Evolutionary conservation across 2,797 vertebrate genomes (phyloP).

Genomic region (Squalus acanthias): DNA sequence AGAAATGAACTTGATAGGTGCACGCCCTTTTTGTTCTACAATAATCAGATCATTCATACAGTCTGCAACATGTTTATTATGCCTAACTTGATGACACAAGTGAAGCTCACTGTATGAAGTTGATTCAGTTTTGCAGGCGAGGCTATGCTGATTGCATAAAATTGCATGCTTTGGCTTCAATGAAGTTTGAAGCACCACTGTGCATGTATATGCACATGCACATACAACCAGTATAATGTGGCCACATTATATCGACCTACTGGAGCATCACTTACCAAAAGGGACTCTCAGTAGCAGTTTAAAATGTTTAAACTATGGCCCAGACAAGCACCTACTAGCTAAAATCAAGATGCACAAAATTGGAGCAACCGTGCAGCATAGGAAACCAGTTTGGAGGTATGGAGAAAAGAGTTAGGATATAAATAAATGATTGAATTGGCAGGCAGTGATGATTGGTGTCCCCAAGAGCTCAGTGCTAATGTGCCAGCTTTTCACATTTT

Average conservation of each 20-base stretch:
- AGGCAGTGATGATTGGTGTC: not conserved
- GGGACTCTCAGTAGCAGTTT: not conserved
- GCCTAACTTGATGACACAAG: not conserved
- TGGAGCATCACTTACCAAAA: not conserved
- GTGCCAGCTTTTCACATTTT: not conserved
- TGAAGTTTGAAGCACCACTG: not conserved
- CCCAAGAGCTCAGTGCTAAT: not conserved
- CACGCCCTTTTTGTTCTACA: not conserved
- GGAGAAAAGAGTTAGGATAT: not conserved
- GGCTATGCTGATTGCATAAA: not conserved
- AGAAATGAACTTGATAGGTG: not conserved
- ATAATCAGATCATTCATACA: not conserved
- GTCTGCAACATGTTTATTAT: not conserved
- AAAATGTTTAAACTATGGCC: not conserved
- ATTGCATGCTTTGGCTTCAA: not conserved
- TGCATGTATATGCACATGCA: slow-evolving; percentile 13
- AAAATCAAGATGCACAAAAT: not conserved
- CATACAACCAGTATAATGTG: not conserved
- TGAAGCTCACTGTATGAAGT: not conserved
- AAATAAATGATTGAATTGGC: not conserved
- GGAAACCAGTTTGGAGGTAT: not conserved
- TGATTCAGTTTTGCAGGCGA: not conserved
- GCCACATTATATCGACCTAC: not conserved
- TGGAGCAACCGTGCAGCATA: not conserved
- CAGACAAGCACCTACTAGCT: not conserved